Conservation (phyloP, 2,113 vertebrate genomes). For the Brachyhypopomus gauderio region DNA sequence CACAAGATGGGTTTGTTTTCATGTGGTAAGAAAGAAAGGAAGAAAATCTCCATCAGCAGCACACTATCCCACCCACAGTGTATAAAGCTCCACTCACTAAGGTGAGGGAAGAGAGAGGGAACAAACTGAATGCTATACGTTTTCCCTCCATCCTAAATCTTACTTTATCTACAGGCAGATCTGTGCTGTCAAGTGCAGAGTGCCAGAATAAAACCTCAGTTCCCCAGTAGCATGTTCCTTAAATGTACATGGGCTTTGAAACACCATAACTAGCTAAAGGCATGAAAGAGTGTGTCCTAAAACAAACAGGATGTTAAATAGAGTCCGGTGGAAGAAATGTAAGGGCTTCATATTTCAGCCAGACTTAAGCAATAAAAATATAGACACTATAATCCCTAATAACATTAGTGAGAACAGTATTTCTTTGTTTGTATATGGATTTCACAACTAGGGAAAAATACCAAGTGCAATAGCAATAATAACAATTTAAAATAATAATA, state of each 20-base stretch:
- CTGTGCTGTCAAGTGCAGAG: conserved; percentile 19
- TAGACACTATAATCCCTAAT: conserved; percentile 3
- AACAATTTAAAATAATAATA: neutral
- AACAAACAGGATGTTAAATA: conserved; percentile 41
- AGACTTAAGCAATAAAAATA: conserved; percentile 26
- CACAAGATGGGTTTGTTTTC: too few species aligned
- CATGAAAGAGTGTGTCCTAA: conserved; percentile 35
- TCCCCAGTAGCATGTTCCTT: conserved; percentile 19
- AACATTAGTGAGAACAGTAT: neutral
- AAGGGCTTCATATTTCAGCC: conserved; percentile 40
- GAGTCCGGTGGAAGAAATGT: conserved; percentile 39
- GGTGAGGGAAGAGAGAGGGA: neutral
- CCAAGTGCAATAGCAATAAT: neutral
- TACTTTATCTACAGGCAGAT: conserved; percentile 39
- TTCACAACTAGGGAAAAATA: neutral
- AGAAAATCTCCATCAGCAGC: neutral
- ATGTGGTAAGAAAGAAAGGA: neutral
- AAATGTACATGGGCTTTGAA: conserved; percentile 38
- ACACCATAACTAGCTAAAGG: conserved; percentile 13
- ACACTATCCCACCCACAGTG: neutral
- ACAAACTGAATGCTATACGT: conserved; percentile 24
- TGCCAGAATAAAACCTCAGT: conserved; percentile 48
- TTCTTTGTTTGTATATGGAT: neutral
- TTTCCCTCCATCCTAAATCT: neutral
- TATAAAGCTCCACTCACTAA: neutral